Evolutionary conservation across 2,888 invertebrate genomes (phyloP), one percentile per base, ranked within the genome.

Genomic region (Noctua janthina): DNA sequence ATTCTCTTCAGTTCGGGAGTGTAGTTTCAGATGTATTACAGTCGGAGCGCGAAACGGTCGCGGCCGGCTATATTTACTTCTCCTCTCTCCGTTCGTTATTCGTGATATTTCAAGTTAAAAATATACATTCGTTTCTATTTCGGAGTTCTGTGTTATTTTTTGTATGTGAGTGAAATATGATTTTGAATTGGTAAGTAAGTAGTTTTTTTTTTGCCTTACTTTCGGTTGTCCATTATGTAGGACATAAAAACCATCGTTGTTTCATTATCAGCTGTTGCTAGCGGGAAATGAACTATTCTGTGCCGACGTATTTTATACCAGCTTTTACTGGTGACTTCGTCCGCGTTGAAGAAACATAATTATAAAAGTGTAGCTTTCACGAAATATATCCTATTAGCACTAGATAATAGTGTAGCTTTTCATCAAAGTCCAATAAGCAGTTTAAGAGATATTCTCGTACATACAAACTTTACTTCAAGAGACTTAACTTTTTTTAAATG

Each of bases 121-220:
- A 86, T 87, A 82, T 23, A 84, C 46, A 46, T 17, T n/a, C 35
- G 67, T 70, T 49, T 77, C 83, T 84, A 85, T 83, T 79, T 76
- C 29, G 43, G 43, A 79, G 80, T 76, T 78, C 67, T 56, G 81
- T 81, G 84, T 79, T 88, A 91, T 92, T 91, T 89, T 86, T 73
- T 88, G 46, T 68, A 68, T 90, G 89, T 91, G 90, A 90, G 88
- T 91, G 92, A 92, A 94, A 88, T 87, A 96, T 96, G 96, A 95
- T 96, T 92, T 95, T 96, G 91, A 93, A 93, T 91, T 89, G 96
- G 96, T 96, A 91, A 96, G 96, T 96, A 88, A 94, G 94, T 95
- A 94, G 92, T 89, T 43, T 87, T 90, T 39, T 35, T 39, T 83
- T 39, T 83, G 46, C 29, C 46, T 39, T 56, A 68, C 17, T 67